These are phyloP conservation scores for Drosophila atroscutellata DNA, from an alignment of 2,888 invertebrate genomes.

Conservation along the genomic window DNA sequence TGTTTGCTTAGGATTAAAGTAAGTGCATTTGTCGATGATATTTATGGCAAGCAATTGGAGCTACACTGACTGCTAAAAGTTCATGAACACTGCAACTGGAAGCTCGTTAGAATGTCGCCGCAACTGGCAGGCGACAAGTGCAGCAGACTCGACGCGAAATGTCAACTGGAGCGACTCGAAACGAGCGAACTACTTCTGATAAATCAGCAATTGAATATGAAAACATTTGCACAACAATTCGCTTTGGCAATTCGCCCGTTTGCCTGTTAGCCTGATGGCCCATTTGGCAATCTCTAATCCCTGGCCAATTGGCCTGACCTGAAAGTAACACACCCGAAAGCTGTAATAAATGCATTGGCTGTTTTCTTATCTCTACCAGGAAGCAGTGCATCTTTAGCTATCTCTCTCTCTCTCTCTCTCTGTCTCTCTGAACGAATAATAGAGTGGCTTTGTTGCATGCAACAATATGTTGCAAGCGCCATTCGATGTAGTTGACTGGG, in stretches of 20 bases:
- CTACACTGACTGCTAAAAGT: constrained; percentile 54
- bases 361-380: constrained; percentile 79
- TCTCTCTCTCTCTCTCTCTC: not conserved
- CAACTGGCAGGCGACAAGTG: constrained; percentile 58
- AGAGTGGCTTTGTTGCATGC: constrained; percentile 33
- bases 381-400: constrained; percentile 62
- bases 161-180: constrained; percentile 35
- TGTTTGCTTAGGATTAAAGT: constrained; percentile 10
- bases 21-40: constrained; percentile 58
- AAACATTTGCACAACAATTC: constrained; percentile 55
- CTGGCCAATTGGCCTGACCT: constrained; percentile 50
- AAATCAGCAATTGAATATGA: constrained; percentile 47
- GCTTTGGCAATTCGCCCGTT: constrained; percentile 10
- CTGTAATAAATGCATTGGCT: constrained; percentile 28
- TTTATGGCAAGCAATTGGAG: constrained; percentile 53
- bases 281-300: constrained; percentile 4
- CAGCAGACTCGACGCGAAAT: constrained; percentile 35
- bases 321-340: constrained; percentile 46
- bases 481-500: constrained; percentile 64
- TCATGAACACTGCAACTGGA: constrained; percentile 57
- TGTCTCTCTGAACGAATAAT: not conserved
- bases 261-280: not conserved
- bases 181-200: constrained; percentile 12
- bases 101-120: constrained; percentile 72
- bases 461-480: constrained; percentile 35